Percentiles rank a stretch among this genome's conserved stretches.
Evolutionary conservation across 92 coral and sea anemone genomes (phyloP).

Genomic region (Epizoanthus stellaris): DNA sequence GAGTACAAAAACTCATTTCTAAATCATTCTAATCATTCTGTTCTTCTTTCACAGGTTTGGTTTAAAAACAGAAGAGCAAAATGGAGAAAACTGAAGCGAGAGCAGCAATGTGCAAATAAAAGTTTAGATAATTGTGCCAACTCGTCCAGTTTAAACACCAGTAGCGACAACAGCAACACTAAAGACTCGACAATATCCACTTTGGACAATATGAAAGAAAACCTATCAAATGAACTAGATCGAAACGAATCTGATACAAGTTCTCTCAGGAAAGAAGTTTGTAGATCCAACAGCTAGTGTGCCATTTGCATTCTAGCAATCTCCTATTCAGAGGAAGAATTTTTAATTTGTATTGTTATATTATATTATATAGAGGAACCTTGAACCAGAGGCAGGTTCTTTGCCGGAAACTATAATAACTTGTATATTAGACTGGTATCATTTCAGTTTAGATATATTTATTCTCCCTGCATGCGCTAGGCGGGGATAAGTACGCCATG

Average conservation of each 20-base stretch:
- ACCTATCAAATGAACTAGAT: slow-evolving; percentile 17
- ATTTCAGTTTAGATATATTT: slow-evolving; percentile 8
- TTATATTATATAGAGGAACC: background rate
- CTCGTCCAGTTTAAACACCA: background rate
- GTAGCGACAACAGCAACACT: slow-evolving; percentile 14
- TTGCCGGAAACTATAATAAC: background rate
- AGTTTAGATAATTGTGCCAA: slow-evolving; percentile 39
- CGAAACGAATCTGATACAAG: background rate
- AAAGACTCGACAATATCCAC: slow-evolving; percentile 27
- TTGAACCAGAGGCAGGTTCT: background rate
- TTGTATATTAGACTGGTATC: slow-evolving; percentile 2
- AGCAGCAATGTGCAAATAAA: slow-evolving; percentile 72
- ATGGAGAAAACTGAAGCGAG: slow-evolving; percentile 97
- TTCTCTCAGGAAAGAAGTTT: background rate
- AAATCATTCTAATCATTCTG: background rate
- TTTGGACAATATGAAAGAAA: slow-evolving; percentile 23
- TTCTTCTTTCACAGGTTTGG: slow-evolving; percentile 79
- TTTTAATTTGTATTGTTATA: background rate
- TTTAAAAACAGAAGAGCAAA: slow-evolving; percentile 98
- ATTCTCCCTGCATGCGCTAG: background rate
- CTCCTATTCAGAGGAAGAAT: slow-evolving; percentile 3
- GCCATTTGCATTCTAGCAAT: background rate
- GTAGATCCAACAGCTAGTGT: slow-evolving; percentile 3
- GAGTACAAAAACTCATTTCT: background rate
- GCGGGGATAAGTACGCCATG: background rate